Percentiles rank a stretch among this genome's conserved stretches.
phyloP scores from a whole-genome alignment of 2,888 invertebrate genomes.

The Nebria brevicollis region DNA sequence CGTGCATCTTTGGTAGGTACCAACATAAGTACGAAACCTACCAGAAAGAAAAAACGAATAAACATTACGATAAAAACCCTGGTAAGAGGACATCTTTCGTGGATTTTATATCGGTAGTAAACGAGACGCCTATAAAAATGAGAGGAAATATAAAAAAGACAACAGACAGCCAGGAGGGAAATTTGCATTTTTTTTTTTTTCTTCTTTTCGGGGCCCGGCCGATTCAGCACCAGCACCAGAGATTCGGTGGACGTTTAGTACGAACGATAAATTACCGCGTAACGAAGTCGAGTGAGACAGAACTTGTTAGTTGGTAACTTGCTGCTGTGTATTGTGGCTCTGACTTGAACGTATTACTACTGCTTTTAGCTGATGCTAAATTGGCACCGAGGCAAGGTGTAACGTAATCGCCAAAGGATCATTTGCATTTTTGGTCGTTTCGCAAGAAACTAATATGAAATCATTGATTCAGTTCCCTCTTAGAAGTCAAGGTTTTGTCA shows the following conservation, averaged over 20 bases:
- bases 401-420: background rate
- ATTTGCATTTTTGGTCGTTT: background rate
- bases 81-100: conserved; percentile 29
- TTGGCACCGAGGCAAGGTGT: background rate
- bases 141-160: conserved; percentile 11
- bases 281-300: background rate
- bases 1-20: background rate
- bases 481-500: too few species aligned
- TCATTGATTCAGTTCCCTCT: too few species aligned
- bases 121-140: conserved; percentile 29
- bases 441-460: background rate
- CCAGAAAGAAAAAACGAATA: background rate
- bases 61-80: conserved; percentile 12
- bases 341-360: background rate
- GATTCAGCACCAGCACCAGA: background rate
- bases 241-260: background rate
- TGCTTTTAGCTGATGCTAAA: background rate
- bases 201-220: background rate
- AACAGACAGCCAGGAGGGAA: background rate
- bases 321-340: background rate
- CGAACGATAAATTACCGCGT: background rate
- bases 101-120: conserved; percentile 28
- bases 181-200: background rate
- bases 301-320: background rate
- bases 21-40: background rate